A percentile compares a stretch with the other conserved stretches of the same genome.
These are phyloP conservation scores for Pycnomerus fuliginosus DNA, from an alignment of 2,888 invertebrate genomes.

Conservation along the genomic window DNA sequence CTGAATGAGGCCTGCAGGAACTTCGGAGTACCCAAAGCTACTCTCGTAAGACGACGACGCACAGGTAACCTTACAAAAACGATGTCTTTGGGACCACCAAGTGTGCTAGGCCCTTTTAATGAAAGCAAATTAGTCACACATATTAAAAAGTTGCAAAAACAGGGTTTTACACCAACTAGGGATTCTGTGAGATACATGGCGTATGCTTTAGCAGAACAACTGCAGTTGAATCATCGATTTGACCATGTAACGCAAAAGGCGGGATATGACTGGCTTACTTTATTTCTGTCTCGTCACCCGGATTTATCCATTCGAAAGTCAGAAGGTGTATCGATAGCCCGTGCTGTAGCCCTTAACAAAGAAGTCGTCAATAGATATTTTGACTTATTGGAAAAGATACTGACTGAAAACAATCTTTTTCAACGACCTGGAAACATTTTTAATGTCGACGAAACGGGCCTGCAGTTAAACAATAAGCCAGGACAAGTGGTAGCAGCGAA, in stretches of 20 bases:
- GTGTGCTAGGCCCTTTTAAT: not conserved
- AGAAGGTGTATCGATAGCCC: slow-evolving; percentile 35
- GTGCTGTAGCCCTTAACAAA: slow-evolving; percentile 34
- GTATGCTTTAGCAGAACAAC: slow-evolving; percentile 2
- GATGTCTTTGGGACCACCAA: not conserved
- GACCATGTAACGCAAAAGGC: slow-evolving; percentile 32
- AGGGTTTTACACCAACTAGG: not conserved
- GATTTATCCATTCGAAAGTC: slow-evolving; percentile 36
- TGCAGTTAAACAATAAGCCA: slow-evolving; percentile 45
- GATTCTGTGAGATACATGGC: slow-evolving; percentile 1
- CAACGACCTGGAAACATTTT: slow-evolving; percentile 39
- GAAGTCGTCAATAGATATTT: slow-evolving; percentile 34
- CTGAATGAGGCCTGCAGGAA: not conserved
- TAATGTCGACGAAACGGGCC: slow-evolving; percentile 47
- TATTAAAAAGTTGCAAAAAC: not conserved
- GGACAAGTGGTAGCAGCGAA: slow-evolving; percentile 41
- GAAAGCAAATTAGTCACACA: not conserved
- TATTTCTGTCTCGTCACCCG: slow-evolving; percentile 28
- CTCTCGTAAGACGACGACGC: not conserved
- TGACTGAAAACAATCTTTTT: slow-evolving; percentile 33
- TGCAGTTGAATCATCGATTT: slow-evolving; percentile 33
- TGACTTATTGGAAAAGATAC: slow-evolving; percentile 30
- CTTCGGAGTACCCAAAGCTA: not conserved
- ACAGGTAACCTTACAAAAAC: not conserved
- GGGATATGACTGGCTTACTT: slow-evolving; percentile 34